These are phyloP conservation scores for Astropecten irregularis DNA, from an alignment of 53 echinoderm and acorn worm genomes.

Conservation along the genomic window DNA sequence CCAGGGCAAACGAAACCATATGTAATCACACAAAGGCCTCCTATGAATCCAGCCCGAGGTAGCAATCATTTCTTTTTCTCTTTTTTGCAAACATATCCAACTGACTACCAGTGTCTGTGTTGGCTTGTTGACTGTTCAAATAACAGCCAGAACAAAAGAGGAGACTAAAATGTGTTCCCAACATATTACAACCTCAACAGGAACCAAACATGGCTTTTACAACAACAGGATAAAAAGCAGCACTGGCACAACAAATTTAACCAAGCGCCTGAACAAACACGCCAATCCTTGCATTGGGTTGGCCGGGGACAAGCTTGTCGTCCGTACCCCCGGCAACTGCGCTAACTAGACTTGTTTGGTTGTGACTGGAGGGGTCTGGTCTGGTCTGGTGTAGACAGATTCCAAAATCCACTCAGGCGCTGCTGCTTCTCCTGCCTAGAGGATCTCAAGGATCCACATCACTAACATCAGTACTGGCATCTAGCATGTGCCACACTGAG, in stretches of 20 bases:
- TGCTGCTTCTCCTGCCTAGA: conserved; percentile 12
- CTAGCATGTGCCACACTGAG: too few species aligned
- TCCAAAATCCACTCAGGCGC: conserved; percentile 5
- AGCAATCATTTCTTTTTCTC: background rate
- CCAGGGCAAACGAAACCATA: background rate
- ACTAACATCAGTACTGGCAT: too few species aligned
- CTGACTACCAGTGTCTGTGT: background rate
- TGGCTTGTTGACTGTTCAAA: conserved; percentile 42
- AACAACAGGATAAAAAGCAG: too few species aligned
- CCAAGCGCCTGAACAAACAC: conserved; percentile 40
- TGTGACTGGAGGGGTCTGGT: too few species aligned
- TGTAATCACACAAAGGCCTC: conserved; percentile 17
- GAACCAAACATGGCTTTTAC: conserved; percentile 48
- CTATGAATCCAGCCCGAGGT: too few species aligned
- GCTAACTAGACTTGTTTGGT: too few species aligned
- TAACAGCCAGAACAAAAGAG: conserved; percentile 19
- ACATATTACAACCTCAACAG: background rate
- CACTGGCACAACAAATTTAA: conserved; percentile 38
- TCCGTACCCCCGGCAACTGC: too few species aligned
- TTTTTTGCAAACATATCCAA: background rate
- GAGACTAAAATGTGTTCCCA: background rate
- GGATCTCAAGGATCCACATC: conserved; percentile 23
- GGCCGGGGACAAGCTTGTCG: background rate
- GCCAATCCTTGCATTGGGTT: background rate
- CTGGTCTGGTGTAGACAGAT: conserved; percentile 23